Evolutionary conservation across 2,797 vertebrate genomes (phyloP).

Genomic region (Periophthalmus magnuspinnatus): DNA sequence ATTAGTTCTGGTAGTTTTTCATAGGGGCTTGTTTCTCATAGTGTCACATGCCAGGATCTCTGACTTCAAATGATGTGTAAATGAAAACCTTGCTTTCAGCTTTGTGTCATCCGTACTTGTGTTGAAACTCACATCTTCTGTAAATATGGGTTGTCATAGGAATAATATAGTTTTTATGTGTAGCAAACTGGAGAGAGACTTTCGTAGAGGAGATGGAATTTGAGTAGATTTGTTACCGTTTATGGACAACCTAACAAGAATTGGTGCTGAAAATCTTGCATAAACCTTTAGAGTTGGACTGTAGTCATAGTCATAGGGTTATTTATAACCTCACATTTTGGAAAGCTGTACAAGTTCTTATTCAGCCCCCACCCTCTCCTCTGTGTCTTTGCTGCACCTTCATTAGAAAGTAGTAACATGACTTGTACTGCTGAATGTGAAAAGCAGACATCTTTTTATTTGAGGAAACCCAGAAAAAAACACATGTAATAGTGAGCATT

Average conservation of each 20-base stretch:
- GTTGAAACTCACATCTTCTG: background rate
- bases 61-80: conserved; percentile 1
- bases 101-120: background rate
- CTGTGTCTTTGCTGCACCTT: conserved; percentile 15
- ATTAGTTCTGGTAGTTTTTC: conserved; percentile 12
- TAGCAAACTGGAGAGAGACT: background rate
- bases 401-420: conserved; percentile 38
- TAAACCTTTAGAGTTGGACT: background rate
- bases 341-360: conserved; percentile 24
- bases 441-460: conserved; percentile 49
- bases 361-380: conserved; percentile 19
- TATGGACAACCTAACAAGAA: background rate
- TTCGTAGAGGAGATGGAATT: no score
- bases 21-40: conserved; percentile 15
- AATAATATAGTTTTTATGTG: background rate
- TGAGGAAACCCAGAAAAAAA: conserved; percentile 44
- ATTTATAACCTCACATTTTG: background rate
- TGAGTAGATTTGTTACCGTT: background rate
- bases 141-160: background rate
- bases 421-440: conserved; percentile 34
- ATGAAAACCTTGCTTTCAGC: background rate
- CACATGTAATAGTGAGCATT: conserved; percentile 66
- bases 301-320: background rate
- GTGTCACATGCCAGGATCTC: background rate
- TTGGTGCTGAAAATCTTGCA: background rate